phyloP scores from a whole-genome alignment of 2,113 vertebrate species.

The Gymnogyps californianus region DNA sequence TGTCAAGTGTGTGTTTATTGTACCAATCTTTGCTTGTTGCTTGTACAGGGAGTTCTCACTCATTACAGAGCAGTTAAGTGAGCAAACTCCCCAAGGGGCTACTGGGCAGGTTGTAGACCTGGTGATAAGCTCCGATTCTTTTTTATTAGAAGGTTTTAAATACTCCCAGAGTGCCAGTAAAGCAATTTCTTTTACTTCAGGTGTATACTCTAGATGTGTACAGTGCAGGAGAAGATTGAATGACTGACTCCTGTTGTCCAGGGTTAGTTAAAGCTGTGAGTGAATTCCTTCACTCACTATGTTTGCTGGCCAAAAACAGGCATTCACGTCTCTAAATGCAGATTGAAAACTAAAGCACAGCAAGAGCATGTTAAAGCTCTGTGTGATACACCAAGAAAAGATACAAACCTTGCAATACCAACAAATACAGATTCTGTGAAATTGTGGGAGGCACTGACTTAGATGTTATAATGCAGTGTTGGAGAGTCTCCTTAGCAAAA shows the following conservation, averaged over 20 bases:
- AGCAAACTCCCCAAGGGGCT: background rate
- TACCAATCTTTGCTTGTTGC: background rate
- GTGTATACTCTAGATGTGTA: background rate
- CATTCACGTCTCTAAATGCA: background rate
- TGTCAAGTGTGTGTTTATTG: background rate
- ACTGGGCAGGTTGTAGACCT: background rate
- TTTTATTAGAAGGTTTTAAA: background rate
- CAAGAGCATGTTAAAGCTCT: background rate
- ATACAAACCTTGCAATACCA: background rate
- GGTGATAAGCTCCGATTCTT: background rate
- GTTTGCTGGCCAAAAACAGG: background rate
- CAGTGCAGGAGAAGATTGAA: background rate
- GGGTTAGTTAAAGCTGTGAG: background rate
- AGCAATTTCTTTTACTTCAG: background rate
- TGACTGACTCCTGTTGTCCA: background rate
- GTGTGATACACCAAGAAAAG: background rate
- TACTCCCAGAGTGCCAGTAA: background rate
- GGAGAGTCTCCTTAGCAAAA: background rate
- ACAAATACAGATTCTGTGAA: background rate
- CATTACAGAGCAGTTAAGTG: background rate
- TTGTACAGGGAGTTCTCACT: background rate
- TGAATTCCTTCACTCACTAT: background rate
- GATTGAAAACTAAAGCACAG: background rate
- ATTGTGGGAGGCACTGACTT: background rate
- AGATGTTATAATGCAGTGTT: background rate